Evolutionary conservation across 2,113 vertebrate genomes (phyloP).

Genomic region (Apodemus sylvaticus): DNA sequence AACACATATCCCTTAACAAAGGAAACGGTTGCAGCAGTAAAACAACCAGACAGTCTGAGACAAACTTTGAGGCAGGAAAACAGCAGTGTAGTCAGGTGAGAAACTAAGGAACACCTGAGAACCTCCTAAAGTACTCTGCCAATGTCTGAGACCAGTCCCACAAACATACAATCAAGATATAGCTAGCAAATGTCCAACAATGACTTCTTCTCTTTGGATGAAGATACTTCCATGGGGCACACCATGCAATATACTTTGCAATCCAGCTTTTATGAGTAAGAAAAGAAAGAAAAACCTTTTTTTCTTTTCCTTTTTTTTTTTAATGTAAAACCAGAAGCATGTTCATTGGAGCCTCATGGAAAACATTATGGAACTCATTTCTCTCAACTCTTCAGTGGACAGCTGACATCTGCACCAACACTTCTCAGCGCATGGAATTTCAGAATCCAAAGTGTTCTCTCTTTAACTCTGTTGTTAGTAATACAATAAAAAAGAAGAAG

Average conservation of each 20-base stretch:
- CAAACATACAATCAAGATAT: background rate
- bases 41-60: background rate
- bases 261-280: background rate
- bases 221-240: background rate
- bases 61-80: background rate
- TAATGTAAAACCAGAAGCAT: background rate
- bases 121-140: background rate
- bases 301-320: background rate
- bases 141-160: background rate
- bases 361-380: background rate
- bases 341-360: background rate
- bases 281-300: background rate
- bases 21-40: background rate
- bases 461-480: background rate
- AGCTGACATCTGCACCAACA: background rate
- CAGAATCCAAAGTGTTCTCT: background rate
- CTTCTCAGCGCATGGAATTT: background rate
- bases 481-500: background rate
- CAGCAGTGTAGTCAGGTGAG: background rate
- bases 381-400: background rate
- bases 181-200: background rate
- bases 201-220: background rate
- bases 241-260: background rate
- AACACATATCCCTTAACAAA: background rate
- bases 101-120: background rate